Percentiles rank a stretch among this genome's conserved stretches.
Evolutionary conservation across 2,797 vertebrate species (phyloP).

Genomic region (Hypotaenidia okinawae): DNA sequence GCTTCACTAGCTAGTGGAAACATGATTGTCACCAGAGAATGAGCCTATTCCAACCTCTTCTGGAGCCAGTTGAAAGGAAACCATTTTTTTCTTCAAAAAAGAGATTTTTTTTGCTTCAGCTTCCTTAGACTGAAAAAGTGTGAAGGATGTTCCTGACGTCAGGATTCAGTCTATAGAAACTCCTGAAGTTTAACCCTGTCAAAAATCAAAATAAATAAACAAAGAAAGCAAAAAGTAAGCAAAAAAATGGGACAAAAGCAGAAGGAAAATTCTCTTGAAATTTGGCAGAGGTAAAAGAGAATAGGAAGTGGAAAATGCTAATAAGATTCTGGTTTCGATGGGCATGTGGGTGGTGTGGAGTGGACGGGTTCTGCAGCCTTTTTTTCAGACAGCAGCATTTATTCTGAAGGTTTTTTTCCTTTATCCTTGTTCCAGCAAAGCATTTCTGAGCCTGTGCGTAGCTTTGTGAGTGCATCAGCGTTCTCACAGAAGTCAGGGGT

Average conservation of each 20-base stretch:
- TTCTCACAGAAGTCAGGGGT: background rate
- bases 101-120: background rate
- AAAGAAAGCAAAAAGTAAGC: background rate
- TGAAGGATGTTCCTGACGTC: background rate
- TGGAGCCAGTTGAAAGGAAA: background rate
- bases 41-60: background rate
- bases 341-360: background rate
- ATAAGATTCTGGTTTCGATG: background rate
- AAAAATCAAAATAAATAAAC: background rate
- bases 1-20: background rate
- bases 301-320: background rate
- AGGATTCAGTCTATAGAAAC: background rate
- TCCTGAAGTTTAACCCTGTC: background rate
- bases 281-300: background rate
- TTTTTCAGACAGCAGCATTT: background rate
- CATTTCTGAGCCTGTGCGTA: background rate
- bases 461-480: background rate
- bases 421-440: background rate
- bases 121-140: background rate
- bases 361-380: background rate
- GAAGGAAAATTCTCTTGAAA: background rate
- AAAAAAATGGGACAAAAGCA: background rate
- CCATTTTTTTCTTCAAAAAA: no score
- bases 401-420: background rate
- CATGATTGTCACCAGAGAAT: background rate